Base-by-base conservation (phyloP, 2,888 invertebrate genomes). In the Andrena chrysosceles region DNA sequence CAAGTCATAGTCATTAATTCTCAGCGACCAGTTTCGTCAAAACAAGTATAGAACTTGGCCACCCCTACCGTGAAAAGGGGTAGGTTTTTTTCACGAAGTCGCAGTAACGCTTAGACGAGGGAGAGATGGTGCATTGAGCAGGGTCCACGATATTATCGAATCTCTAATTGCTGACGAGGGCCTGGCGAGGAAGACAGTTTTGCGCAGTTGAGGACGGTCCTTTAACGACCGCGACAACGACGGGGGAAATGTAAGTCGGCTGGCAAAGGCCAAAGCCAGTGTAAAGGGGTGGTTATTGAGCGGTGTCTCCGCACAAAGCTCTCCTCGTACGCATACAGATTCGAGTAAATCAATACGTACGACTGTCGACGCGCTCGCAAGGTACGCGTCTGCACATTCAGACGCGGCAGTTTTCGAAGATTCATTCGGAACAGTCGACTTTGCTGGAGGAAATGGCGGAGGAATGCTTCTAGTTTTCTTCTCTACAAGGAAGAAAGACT, bases 271-370 rank as follows among this genome's bases (percentile, higher is more conserved):
- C 85, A 89, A 90, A 90, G 90, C 89, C 88, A 77, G 87, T 79
- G 88, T 87, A 89, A 89, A 88, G 87, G 89, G 88, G 89, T 89
- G 85, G 86, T 72, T 91, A 91, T 91, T 87, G 91, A 91, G 88
- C 91, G 88, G 86, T 83, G 87, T 89, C 90, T 89, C 90, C 89
- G 87, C 91, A 86, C 90, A 88, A 91, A 91, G 86, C 91, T 87
- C 88, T 89, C 81, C 83, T 83, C 81, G 77, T 77, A 85, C 86
- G 85, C 81, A 87, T 86, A 77, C 81, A 74, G 73, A 74, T 67
- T 62, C 83, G 70, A 35, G 66, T 69, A 62, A 83, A 83, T 83
- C 83, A 74, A 83, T 83, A 83, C 83, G 73, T 81, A 78, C 66
- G 73, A 83, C 78, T 83, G 73, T 70, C 73, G 77, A 83, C 84